Evolutionary conservation across 2,888 invertebrate genomes (phyloP).

Genomic region (Apodemia mormo): DNA sequence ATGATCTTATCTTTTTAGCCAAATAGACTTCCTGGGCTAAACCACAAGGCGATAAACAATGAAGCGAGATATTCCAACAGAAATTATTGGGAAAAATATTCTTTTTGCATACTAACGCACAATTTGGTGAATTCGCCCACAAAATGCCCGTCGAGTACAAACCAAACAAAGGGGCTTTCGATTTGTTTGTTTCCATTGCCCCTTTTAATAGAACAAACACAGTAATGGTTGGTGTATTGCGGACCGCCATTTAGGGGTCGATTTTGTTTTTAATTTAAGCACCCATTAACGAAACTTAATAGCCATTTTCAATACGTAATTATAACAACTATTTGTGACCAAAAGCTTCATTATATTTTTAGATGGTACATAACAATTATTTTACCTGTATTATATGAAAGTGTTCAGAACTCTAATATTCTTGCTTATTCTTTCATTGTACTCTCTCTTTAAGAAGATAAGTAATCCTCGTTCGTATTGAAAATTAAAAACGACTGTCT

Average conservation of each 20-base stretch:
- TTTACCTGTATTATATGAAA: too few relatives aligned
- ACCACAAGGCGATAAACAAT: too few relatives aligned
- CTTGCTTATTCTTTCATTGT: too few relatives aligned
- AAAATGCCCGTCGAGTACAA: conserved; percentile 44
- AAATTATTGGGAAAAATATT: not conserved
- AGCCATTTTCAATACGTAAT: conserved; percentile 26
- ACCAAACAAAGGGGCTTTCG: conserved; percentile 55
- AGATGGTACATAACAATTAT: too few relatives aligned
- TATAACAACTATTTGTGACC: not conserved
- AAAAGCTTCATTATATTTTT: not conserved
- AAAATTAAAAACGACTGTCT: too few relatives aligned
- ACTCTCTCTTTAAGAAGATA: too few relatives aligned
- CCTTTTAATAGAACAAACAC: conserved; percentile 74
- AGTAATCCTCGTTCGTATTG: too few relatives aligned
- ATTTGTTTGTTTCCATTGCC: conserved; percentile 62
- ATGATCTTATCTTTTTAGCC: too few relatives aligned
- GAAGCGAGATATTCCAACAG: too few relatives aligned
- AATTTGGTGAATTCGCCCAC: conserved; percentile 35
- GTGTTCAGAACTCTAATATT: too few relatives aligned
- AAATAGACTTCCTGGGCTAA: too few relatives aligned
- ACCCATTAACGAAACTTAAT: conserved; percentile 43
- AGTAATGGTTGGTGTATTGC: conserved; percentile 50
- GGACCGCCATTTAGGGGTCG: conserved; percentile 40
- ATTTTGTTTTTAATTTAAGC: conserved; percentile 47
- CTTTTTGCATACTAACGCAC: conserved; percentile 20